phyloP scores from a whole-genome alignment of 2,888 invertebrate genomes.

The Ganaspis brasiliensis region DNA sequence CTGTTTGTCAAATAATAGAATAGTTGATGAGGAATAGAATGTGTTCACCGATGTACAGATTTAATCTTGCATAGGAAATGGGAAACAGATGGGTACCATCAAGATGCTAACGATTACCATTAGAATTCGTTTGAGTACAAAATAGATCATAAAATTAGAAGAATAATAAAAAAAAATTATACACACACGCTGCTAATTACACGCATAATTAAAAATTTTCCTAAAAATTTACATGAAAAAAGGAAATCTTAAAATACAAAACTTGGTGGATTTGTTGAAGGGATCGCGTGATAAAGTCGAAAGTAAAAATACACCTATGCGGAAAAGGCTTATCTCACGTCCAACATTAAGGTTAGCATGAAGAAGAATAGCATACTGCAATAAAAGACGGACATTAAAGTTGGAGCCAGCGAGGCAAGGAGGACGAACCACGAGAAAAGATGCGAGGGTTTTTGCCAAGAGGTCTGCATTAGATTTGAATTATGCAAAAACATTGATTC shows the following conservation, averaged over 20 bases:
- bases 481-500: constrained; percentile 75
- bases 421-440: constrained; percentile 16
- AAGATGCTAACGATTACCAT: too few relatives aligned
- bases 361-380: constrained; percentile 9
- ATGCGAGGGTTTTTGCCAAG: constrained; percentile 23
- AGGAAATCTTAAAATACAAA: background rate
- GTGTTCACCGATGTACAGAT: too few relatives aligned
- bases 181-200: too few relatives aligned
- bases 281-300: background rate
- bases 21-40: too few relatives aligned
- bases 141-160: too few relatives aligned
- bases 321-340: constrained; percentile 12
- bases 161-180: too few relatives aligned
- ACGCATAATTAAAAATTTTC: too few relatives aligned
- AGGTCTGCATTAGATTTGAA: constrained; percentile 63
- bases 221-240: too few relatives aligned
- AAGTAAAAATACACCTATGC: constrained; percentile 6
- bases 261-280: background rate
- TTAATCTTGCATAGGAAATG: too few relatives aligned
- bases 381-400: constrained; percentile 34
- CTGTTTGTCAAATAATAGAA: too few relatives aligned
- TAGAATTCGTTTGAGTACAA: too few relatives aligned
- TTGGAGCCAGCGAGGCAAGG: constrained; percentile 10
- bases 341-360: background rate
- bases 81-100: too few relatives aligned